Evolutionary conservation across 2,888 invertebrate species (phyloP).

Genomic region (Schizotus pectinicornis): DNA sequence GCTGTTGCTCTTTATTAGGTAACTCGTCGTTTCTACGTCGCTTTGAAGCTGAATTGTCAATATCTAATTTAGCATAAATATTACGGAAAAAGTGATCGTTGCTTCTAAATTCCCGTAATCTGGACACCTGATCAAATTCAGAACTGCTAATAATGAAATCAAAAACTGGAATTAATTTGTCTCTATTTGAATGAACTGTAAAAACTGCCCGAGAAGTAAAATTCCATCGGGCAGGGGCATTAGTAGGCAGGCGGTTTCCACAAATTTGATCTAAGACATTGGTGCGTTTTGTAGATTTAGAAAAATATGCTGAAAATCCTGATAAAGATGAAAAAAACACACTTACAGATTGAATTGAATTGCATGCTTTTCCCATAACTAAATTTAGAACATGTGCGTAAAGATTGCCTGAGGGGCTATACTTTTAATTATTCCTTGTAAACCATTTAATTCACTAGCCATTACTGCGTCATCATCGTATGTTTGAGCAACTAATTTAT

Average conservation of each 20-base stretch:
- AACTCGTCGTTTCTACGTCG: slow-evolving; percentile 5
- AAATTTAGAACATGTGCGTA: slow-evolving; percentile 40
- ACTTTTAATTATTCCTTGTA: slow-evolving; percentile 41
- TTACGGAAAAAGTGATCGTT: slow-evolving; percentile 1
- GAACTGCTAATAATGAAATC: slow-evolving; percentile 1
- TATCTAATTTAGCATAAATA: slow-evolving; percentile 1
- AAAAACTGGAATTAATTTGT: slow-evolving; percentile 18
- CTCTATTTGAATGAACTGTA: background rate
- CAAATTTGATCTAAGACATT: background rate
- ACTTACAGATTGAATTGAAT: slow-evolving; percentile 18
- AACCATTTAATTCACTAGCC: slow-evolving; percentile 39
- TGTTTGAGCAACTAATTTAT: slow-evolving; percentile 46
- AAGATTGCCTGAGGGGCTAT: slow-evolving; percentile 36
- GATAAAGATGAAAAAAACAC: slow-evolving; percentile 5
- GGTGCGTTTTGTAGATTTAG: slow-evolving; percentile 9
- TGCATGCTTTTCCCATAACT: slow-evolving; percentile 30
- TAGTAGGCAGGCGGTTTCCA: background rate
- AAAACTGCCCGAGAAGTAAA: slow-evolving; percentile 1
- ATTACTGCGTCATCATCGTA: slow-evolving; percentile 47
- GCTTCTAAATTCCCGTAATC: slow-evolving; percentile 8
- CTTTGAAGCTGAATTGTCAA: slow-evolving; percentile 3
- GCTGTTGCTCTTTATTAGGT: slow-evolving; percentile 8
- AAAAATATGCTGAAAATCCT: slow-evolving; percentile 12
- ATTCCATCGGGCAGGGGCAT: slow-evolving; percentile 9
- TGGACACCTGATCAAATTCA: slow-evolving; percentile 15